Percentiles rank a stretch among this genome's conserved stretches.
phyloP scores from a whole-genome alignment of 2,797 vertebrate genomes.

The Alauda arvensis region DNA sequence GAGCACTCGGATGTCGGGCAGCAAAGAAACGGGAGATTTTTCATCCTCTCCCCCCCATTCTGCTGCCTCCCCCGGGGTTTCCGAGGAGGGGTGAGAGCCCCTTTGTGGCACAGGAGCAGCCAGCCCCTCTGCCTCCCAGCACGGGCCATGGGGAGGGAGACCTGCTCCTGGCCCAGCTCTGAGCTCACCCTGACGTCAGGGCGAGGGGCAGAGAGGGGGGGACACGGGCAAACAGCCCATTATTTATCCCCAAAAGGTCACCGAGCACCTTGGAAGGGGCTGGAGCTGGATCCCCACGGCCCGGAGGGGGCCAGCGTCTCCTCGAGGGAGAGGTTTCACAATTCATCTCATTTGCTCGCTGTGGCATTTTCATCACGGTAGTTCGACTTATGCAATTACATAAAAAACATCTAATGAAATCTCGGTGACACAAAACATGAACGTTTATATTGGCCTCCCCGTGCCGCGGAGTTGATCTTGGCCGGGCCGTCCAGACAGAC shows the following conservation, averaged over 20 bases:
- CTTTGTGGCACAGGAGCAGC: background rate
- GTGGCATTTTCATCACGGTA: conserved; percentile 45
- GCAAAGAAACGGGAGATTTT: background rate
- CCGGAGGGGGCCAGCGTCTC: conserved; percentile 5
- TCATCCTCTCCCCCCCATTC: background rate
- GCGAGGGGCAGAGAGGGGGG: background rate
- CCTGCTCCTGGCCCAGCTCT: background rate
- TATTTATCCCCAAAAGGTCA: conserved; percentile 29
- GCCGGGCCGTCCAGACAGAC: conserved; percentile 40
- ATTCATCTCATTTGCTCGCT: conserved; percentile 12
- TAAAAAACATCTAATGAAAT: conserved; percentile 37
- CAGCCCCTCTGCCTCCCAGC: background rate
- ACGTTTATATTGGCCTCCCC: conserved; percentile 56
- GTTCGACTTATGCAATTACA: conserved; percentile 47
- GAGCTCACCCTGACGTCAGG: background rate
- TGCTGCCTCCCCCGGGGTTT: rapidly evolving
- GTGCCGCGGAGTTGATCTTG: conserved; percentile 24
- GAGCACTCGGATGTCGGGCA: rapidly evolving
- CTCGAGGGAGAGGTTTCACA: conserved; percentile 30
- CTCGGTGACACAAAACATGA: conserved; percentile 56
- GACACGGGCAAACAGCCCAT: background rate
- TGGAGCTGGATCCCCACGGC: background rate
- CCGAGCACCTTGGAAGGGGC: conserved; percentile 3
- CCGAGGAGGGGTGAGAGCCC: background rate
- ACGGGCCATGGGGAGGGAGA: background rate